phyloP scores from a whole-genome alignment of 1,140 invertebrate genomes.

The Metopolophium dirhodum region DNA sequence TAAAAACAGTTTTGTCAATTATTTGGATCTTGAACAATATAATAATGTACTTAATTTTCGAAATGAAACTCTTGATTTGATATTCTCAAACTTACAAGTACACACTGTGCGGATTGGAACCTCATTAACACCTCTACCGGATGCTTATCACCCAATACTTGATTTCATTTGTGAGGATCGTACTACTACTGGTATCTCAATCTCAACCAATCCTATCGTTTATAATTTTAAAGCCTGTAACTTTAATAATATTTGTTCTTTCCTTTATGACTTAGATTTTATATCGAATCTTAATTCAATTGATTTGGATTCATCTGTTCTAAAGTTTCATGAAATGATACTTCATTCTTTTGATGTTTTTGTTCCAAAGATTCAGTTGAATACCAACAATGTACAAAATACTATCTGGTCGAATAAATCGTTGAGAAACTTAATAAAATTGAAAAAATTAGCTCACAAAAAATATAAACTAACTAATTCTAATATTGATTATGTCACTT shows the following conservation, averaged over 20 bases:
- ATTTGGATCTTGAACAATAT: conserved; percentile 18
- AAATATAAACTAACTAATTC: background rate
- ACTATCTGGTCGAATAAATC: background rate
- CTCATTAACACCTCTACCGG: background rate
- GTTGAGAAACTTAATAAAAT: background rate
- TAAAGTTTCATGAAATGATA: conserved; percentile 9
- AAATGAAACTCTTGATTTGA: conserved; percentile 9
- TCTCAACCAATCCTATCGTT: background rate
- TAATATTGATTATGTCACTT: conserved; percentile 15
- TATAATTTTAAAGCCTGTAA: conserved; percentile 11
- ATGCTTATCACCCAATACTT: background rate
- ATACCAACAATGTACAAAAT: background rate
- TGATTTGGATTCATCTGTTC: background rate
- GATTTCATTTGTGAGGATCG: background rate
- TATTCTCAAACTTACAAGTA: conserved; percentile 10
- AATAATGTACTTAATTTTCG: conserved; percentile 23
- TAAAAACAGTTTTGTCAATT: background rate
- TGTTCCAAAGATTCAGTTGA: background rate
- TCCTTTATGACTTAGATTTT: background rate
- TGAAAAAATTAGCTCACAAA: too few relatives aligned
- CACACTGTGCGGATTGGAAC: background rate
- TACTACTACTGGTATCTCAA: conserved; percentile 11
- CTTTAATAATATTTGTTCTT: background rate
- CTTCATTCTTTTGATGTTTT: background rate
- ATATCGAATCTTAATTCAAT: background rate